Base-by-base conservation (phyloP, 2,888 invertebrate genomes). In the Gryllus longicercus region DNA sequence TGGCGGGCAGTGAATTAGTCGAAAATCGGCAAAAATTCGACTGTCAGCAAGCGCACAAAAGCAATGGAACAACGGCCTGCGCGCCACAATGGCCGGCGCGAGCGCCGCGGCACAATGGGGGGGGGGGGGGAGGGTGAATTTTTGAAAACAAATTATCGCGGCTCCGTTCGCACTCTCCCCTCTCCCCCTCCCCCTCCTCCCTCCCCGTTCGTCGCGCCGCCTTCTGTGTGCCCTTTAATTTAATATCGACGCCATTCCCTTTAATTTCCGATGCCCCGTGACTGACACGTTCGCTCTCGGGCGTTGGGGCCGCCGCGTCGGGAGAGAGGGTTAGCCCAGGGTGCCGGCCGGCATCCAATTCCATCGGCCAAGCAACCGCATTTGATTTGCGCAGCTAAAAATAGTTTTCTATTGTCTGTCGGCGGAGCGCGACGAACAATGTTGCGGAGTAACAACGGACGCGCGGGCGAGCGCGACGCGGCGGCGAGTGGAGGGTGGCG, bases 1-100 rank as follows among this genome's bases (percentile, higher is more conserved):
- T 63, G 63, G 63, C n/a, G 14, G 63, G 63, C 63, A 63, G 63
- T 63, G 63, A 63, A 63, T 63, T 63, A 63, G 63, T 63, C 63
- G 63, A 63, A 63, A 63, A 63, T 63, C 63, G 63, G 63, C n/a
- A 63, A 63, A 63, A 63, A 63, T 63, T 63, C 63, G 63, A 63
- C 63, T 63, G 63, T 63, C 63, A 63, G 63, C 63, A n/a, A 14
- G 63, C 63, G 63, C 63, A 63, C 63, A 63, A 63, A 63, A 63
- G 63, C 63, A n/a, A n/a, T 18, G 63, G 63, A 63, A 63, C 63
- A 63, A 63, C 63, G 63, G 63, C 14, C 16, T 14, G 63, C 38
- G 38, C 8, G 11, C 63, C 16, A 63, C 63, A 63, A 63, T 63
- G 14, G 5, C 1, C 14, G n/a, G 4, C 63, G 63, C 63, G 63